Base-by-base conservation (phyloP, 2,888 invertebrate genomes). In the Pristionchus exspectatus region DNA sequence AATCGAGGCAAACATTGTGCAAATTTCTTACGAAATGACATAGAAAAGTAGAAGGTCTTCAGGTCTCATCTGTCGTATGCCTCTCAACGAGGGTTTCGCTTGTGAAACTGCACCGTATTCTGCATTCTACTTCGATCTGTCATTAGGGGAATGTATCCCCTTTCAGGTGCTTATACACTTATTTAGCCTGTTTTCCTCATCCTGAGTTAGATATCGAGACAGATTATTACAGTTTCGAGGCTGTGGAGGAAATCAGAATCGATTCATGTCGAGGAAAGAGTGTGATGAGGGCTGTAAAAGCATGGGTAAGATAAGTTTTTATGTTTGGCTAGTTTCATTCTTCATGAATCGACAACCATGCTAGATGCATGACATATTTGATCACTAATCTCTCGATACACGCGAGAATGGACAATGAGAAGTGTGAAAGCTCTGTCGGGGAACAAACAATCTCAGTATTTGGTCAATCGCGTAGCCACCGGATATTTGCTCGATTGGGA, bases 191-290 rank as follows among this genome's bases (percentile, higher is more conserved):
- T 9, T 50, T 0, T 0, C 12, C 1, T 50, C 44, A 50, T 50
- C 9, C 44, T 12, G 44, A 50, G 0, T 9, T 3, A 7, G 44
- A 10, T 3, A 50, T 50, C 0, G 44, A 50, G 24, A 63, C 5
- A 5, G 24, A 1, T 24, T 2, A 21, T 63, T 63, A 7, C 63
- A 54, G 27, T 86, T 87, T 27, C 33, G 63, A 14, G 88, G 88
- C 9, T 88, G 88, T 27, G 88, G 88, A 50, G 88, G 88, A 0
- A 88, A 88, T 88, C 88, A 88, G 30, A 88, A 88, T 44, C n/a
- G 74, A 12, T 88, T 88, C 69, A 38, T 88, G 74, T 74, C 88
- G 38, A 33, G 77, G n/a, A 56, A 77, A n/a, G 88, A 88, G n/a
- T 88, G 88, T 18, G 88, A 88, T 21, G 77, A 88, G 27, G 88